Percentiles rank a stretch among this genome's conserved stretches.
Conservation (phyloP, 2,113 vertebrate species). For the Actenoides hombroni region DNA sequence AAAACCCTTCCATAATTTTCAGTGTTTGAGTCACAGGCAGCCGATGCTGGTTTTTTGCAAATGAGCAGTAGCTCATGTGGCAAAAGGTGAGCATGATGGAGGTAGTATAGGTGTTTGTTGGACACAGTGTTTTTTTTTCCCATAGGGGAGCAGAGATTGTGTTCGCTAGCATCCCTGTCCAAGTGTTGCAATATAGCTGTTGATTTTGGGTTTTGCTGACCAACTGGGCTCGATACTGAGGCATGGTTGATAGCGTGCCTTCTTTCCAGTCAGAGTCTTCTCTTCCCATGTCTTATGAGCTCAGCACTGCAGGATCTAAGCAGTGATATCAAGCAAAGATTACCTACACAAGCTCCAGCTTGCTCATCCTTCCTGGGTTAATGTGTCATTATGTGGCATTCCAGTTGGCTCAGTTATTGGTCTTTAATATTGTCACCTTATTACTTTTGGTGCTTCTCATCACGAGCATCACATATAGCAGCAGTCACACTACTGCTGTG, state of each 20-base stretch:
- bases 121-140: neutral
- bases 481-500: neutral
- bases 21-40: neutral
- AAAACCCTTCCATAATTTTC: neutral
- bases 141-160: rapidly evolving
- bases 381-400: neutral
- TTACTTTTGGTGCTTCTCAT: neutral
- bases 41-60: neutral
- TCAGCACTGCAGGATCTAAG: neutral
- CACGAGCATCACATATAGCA: neutral
- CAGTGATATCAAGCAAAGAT: neutral
- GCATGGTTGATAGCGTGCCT: neutral
- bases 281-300: neutral
- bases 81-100: neutral
- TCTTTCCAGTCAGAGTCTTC: neutral
- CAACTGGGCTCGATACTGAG: rapidly evolving
- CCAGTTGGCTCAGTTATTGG: neutral
- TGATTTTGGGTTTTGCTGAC: neutral
- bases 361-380: neutral
- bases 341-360: neutral
- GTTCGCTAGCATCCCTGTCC: neutral
- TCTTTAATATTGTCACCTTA: neutral
- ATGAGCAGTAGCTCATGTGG: rapidly evolving
- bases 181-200: neutral
- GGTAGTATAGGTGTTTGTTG: neutral